Conservation (phyloP, 2,888 invertebrate genomes). For the Rotaria sp. region DNA sequence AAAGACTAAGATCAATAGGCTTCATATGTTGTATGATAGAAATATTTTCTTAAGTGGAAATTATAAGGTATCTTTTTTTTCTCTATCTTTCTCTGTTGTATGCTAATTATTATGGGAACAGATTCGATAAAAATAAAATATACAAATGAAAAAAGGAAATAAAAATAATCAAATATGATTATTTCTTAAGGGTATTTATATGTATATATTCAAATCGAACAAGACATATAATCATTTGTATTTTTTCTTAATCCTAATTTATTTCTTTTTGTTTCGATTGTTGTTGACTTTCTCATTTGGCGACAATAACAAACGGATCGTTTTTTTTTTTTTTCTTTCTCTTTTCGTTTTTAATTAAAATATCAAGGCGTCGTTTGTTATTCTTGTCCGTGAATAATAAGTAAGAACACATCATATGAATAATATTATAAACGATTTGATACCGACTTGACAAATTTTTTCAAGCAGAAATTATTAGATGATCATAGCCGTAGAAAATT, state of each 20-base stretch:
- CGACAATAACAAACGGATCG: constrained; percentile 12
- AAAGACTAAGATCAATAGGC: no score
- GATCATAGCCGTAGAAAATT: background rate
- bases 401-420: background rate
- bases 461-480: background rate
- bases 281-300: background rate
- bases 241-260: background rate
- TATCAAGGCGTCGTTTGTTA: background rate
- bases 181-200: background rate
- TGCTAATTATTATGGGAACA: no score
- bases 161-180: background rate
- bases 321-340: background rate
- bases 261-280: background rate
- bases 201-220: background rate
- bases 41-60: no score
- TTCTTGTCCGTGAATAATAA: background rate
- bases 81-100: no score
- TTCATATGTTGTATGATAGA: no score
- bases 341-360: background rate
- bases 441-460: background rate
- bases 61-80: no score
- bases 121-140: background rate
- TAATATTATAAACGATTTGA: background rate
- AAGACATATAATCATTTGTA: background rate
- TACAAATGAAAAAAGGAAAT: background rate